These are phyloP conservation scores for Zaprionus africanus DNA, from an alignment of 1,140 invertebrate genomes.

Conservation along the genomic window DNA sequence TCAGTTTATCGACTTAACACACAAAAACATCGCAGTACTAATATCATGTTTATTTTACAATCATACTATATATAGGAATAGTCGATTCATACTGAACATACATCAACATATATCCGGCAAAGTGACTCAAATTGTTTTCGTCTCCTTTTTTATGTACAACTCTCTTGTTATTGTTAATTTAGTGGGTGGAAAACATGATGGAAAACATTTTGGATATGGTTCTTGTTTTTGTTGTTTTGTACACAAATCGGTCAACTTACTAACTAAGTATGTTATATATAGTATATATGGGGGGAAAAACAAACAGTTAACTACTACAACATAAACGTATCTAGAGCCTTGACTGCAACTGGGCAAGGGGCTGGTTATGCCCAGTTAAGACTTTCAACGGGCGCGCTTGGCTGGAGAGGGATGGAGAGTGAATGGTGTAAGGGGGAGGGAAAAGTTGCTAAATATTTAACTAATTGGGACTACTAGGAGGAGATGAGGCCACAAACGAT, in stretches of 20 bases:
- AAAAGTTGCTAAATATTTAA: not conserved
- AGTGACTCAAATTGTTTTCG: not conserved
- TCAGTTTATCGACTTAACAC: not conserved
- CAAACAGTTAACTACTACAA: constrained; percentile 19
- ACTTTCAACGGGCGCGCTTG: not conserved
- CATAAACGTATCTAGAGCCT: constrained; percentile 12
- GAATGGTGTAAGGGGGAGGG: not conserved
- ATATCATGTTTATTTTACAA: constrained; percentile 11
- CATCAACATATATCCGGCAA: not conserved
- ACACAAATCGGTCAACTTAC: constrained; percentile 35
- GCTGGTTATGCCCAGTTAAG: not conserved
- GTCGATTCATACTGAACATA: not conserved
- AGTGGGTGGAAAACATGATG: constrained; percentile 12
- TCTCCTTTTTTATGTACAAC: constrained; percentile 23
- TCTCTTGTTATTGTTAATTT: not conserved
- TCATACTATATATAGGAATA: constrained; percentile 1
- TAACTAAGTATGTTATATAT: constrained; percentile 16
- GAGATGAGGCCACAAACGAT: constrained; percentile 54
- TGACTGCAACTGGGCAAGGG: not conserved
- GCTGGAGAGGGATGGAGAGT: not conserved
- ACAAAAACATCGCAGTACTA: not conserved
- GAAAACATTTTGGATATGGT: constrained; percentile 51
- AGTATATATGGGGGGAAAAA: not conserved
- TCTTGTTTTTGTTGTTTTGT: constrained; percentile 31
- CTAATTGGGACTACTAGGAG: not conserved